Conservation (phyloP, 1,140 invertebrate species). For the Teleogryllus occipitalis region DNA sequence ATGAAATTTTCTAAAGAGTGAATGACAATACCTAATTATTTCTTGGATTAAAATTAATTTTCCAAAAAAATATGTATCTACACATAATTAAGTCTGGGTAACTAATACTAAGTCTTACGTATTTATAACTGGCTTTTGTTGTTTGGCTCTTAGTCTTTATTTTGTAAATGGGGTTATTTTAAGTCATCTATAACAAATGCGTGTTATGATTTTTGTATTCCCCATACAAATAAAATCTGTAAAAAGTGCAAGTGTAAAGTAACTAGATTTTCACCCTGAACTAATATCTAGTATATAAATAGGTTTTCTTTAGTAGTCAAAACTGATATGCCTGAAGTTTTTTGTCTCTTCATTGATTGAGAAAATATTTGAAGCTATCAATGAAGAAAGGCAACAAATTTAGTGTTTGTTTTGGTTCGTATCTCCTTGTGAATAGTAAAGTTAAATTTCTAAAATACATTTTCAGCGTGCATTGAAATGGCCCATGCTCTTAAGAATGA, state of each 20-base stretch:
- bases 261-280: no score
- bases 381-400: no score
- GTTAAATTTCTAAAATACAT: no score
- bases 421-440: no score
- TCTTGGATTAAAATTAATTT: background rate
- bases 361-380: no score
- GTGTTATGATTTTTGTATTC: slow-evolving; percentile 5
- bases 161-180: slow-evolving; percentile 5
- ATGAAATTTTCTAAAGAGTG: slow-evolving; percentile 5
- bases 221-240: slow-evolving; percentile 1
- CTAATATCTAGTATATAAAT: no score
- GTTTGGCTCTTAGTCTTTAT: background rate
- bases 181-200: background rate
- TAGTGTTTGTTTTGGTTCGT: no score
- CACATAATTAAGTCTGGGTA: background rate
- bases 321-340: no score
- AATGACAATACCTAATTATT: slow-evolving; percentile 6
- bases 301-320: no score
- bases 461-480: no score
- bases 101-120: background rate
- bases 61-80: background rate
- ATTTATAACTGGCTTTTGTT: background rate
- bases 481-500: no score
- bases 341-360: no score
- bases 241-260: background rate